Evolutionary conservation across 2,113 vertebrate genomes (phyloP).

Genomic region (Myanophis thanlyinensis): DNA sequence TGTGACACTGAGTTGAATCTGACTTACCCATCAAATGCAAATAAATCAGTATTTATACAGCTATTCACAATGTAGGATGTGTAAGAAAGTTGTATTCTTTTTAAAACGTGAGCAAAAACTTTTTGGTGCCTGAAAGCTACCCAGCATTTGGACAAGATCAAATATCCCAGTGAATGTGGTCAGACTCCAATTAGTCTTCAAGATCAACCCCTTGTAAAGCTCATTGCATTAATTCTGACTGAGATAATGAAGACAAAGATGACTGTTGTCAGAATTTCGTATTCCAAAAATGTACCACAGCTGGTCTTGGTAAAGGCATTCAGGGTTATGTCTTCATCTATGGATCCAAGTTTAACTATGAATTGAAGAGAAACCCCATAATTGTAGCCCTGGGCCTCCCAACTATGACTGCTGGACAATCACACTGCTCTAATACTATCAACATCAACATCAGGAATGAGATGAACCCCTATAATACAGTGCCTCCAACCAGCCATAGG

Average conservation of each 20-base stretch:
- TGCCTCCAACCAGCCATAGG: neutral
- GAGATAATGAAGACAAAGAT: neutral
- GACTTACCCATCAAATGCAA: neutral
- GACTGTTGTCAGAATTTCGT: neutral
- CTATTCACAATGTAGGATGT: neutral
- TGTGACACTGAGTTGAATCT: neutral
- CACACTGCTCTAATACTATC: neutral
- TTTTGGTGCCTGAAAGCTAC: neutral
- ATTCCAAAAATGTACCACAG: neutral
- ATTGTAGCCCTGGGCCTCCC: neutral
- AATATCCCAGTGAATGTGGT: neutral
- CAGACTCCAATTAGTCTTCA: neutral
- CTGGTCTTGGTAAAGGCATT: neutral
- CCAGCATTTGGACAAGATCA: neutral
- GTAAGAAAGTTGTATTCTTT: neutral
- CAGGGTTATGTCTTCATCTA: neutral
- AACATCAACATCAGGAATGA: neutral
- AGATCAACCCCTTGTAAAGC: neutral
- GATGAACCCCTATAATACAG: neutral
- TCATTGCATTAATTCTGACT: neutral
- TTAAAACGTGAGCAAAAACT: neutral
- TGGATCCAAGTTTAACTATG: neutral
- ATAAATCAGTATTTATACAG: neutral
- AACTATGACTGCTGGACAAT: neutral
- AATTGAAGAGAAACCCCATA: neutral